These are phyloP conservation scores for Ganaspis brasiliensis DNA, from an alignment of 2,888 invertebrate genomes.

Conservation along the genomic window DNA sequence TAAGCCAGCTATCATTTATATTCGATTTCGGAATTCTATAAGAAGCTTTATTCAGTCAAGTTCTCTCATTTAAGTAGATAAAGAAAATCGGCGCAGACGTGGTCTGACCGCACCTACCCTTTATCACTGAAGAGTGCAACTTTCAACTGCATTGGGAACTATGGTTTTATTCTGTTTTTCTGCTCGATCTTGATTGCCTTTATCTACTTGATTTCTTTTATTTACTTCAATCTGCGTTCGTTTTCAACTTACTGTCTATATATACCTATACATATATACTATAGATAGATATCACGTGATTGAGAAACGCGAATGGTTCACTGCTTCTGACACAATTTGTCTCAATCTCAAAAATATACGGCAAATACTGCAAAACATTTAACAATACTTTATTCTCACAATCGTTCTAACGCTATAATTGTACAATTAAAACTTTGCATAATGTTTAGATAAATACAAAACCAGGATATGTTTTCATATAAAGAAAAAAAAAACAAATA, in stretches of 20 bases:
- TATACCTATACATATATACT: constrained; percentile 3
- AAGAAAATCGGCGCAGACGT: constrained; percentile 40
- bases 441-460: no score
- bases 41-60: constrained; percentile 11
- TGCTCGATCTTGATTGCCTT: constrained; percentile 37
- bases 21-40: constrained; percentile 7
- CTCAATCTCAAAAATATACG: constrained; percentile 10
- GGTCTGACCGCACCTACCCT: constrained; percentile 33
- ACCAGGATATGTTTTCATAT: no score
- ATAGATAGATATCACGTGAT: constrained; percentile 4
- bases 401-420: no score
- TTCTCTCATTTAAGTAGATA: constrained; percentile 41
- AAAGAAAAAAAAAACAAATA: no score
- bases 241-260: constrained; percentile 17
- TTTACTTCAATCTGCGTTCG: constrained; percentile 23
- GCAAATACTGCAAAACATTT: not conserved
- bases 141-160: constrained; percentile 36
- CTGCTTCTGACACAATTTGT: constrained; percentile 23
- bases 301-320: constrained; percentile 21
- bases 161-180: constrained; percentile 40
- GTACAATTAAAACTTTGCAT: no score
- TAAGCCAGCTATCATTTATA: constrained; percentile 14
- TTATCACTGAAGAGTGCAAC: constrained; percentile 39
- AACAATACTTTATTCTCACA: no score
- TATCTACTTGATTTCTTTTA: constrained; percentile 40